phyloP scores from a whole-genome alignment of 2,888 invertebrate genomes.

The Sphaerophoria rueppellii region DNA sequence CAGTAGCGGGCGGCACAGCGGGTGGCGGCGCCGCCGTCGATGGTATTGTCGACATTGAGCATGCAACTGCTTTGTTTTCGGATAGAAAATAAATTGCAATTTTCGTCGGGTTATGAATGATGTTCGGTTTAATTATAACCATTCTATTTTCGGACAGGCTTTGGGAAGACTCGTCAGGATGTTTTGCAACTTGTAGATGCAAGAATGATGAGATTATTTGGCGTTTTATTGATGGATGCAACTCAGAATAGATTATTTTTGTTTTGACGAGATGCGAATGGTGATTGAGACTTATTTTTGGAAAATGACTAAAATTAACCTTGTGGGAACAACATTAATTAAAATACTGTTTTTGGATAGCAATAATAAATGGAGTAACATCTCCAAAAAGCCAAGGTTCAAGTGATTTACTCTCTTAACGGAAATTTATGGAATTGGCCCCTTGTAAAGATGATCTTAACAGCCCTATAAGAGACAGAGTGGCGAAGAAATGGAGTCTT shows the following conservation, averaged over 20 bases:
- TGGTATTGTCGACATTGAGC: background rate
- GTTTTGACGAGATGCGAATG: background rate
- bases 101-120: background rate
- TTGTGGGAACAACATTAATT: no score
- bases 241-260: conserved; percentile 2
- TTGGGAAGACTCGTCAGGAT: conserved; percentile 1
- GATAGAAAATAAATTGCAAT: conserved; percentile 16
- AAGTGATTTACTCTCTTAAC: no score
- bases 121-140: conserved; percentile 9
- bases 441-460: no score
- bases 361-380: no score
- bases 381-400: no score
- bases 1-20: background rate
- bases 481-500: no score
- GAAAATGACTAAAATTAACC: background rate
- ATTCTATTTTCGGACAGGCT: conserved; percentile 14
- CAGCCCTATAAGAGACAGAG: no score
- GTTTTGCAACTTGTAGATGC: conserved; percentile 8
- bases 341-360: no score
- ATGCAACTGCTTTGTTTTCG: conserved; percentile 21
- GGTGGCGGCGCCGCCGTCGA: no score
- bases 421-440: no score
- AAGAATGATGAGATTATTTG: conserved; percentile 7
- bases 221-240: conserved; percentile 5
- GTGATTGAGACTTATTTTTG: background rate